Evolutionary conservation across 1,140 invertebrate species (phyloP), one percentile per base, ranked within the genome.

Genomic region (Zaprionus taronus): DNA sequence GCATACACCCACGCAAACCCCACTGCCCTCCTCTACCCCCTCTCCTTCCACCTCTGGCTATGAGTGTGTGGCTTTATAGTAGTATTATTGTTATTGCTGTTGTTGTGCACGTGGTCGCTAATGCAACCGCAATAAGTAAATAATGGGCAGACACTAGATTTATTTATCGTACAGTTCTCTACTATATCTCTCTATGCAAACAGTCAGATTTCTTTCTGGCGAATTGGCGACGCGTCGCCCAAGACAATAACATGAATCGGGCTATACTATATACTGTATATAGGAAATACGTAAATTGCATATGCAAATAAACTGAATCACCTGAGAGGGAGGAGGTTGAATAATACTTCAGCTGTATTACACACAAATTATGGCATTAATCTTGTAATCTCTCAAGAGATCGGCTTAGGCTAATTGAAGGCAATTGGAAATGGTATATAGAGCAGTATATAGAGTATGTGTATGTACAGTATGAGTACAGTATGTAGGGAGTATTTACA

Each of bases 101-200:
- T 56, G 58, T 49, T 55, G 55, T 72, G 69, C 63, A 77, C 69
- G 74, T 72, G 74, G 74, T 77, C 47, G 53, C 63, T 72, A 77
- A 77, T 77, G 62, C 74, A 72, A 57, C 24, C 28, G 51, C 62
- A 60, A 57, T 72, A 77, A 72, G 69, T 38, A 77, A 77, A 77
- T 73, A 77, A 67, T 61, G 58, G 36, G 38, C 74, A 72, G 70
- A 67, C 62, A 72, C 61, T 67, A 67, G 53, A 77, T 77, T 72
- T 72, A 72, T 77, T 56, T 67, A 67, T 56, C 70, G 61, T 56
- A 66, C 64, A 61, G 26, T 56, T 17, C 31, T 26, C n/a, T n/a
- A n/a, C 41, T 44, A n/a, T 44, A 44, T n/a, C 12, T 57, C n/a
- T 47, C 41, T 47, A 67, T 22, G 53, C 63, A 65, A 65, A 57